Percentiles rank a stretch among this genome's conserved stretches.
These are phyloP conservation scores for Bedellia somnulentella DNA, from an alignment of 2,888 invertebrate species.

Conservation along the genomic window DNA sequence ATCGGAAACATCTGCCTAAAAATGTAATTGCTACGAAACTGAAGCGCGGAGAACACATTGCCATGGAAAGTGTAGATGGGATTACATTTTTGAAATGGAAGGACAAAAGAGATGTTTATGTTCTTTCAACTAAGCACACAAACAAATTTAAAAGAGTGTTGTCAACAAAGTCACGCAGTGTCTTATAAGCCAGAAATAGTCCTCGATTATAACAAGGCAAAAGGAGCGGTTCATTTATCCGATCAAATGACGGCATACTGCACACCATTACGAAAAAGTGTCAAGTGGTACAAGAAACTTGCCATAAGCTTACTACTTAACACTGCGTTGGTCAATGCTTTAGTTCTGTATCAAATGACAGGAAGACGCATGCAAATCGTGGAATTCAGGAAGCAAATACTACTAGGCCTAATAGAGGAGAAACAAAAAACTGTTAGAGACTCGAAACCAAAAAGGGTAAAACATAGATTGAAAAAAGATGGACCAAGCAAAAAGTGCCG, in stretches of 20 bases:
- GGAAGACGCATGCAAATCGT: slow-evolving; percentile 9
- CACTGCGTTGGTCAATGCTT: slow-evolving; percentile 15
- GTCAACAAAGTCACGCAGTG: too few relatives aligned
- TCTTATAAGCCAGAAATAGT: slow-evolving; percentile 15
- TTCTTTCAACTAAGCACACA: slow-evolving; percentile 14
- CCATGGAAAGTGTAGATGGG: slow-evolving; percentile 12
- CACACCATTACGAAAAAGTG: slow-evolving; percentile 14
- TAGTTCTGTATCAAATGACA: slow-evolving; percentile 12
- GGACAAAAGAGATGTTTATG: slow-evolving; percentile 13
- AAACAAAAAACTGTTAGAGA: too few relatives aligned
- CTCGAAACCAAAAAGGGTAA: too few relatives aligned
- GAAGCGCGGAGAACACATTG: slow-evolving; percentile 12
- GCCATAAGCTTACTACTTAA: too few relatives aligned
- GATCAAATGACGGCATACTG: slow-evolving; percentile 16
- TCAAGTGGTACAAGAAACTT: too few relatives aligned
- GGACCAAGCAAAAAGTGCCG: too few relatives aligned
- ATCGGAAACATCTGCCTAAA: slow-evolving; percentile 14
- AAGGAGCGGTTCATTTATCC: slow-evolving; percentile 15
- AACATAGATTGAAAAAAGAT: too few relatives aligned
- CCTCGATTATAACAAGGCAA: slow-evolving; percentile 16
- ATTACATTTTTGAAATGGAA: slow-evolving; percentile 13
- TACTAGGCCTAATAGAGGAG: too few relatives aligned
- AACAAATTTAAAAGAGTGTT: slow-evolving; percentile 3
- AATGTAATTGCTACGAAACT: slow-evolving; percentile 12
- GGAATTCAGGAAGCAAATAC: slow-evolving; percentile 8